Base-by-base conservation (phyloP, 2,797 vertebrate genomes). In the Euphonia xanthogaster region DNA sequence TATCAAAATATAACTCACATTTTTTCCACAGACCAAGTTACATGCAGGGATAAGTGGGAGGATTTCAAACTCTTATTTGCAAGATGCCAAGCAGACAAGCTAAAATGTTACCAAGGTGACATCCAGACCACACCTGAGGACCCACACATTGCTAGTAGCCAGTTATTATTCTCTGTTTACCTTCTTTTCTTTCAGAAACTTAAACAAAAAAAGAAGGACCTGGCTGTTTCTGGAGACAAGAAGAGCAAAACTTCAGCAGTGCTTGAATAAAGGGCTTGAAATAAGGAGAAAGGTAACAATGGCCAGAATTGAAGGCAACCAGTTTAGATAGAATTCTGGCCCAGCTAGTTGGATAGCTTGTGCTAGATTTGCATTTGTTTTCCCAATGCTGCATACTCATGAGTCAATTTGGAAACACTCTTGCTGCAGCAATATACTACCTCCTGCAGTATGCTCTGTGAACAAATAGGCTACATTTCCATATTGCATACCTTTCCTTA, bases 1-100 rank as follows among this genome's bases (percentile, higher is more conserved):
- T 88, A 96, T 85, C 88, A 90, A 94, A 96, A 95, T 88, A 77
- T 12, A 87, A 81, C 22, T 81, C 82, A 25, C 62, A 78, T 86
- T 95, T 93, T 88, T 85, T 92, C 78, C 82, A 82, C 14, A 27
- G 72, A 85, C 51, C 21, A 70, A 83, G 67, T 53, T 89, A 89
- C 5, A 25, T 31, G 17, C 31, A 88, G 37, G 55, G 50, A 68
- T 84, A 73, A 7, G 62, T 45, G 55, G 63, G 75, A 94, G 78
- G 42, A 70, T 61, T 92, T 89, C 14, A 63, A 88, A 78, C 16
- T 39, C 44, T 68, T 88, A 76, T 77, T 71, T 86, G 61, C 31
- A 91, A 71, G 53, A 79, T 22, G 14, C 12, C 8, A 6, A 81
- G 14, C 7, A 91, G 70, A 74, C 60, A 86, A 91, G 70, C 30